Base-by-base conservation (phyloP, 2,113 vertebrate species). In the Corythaeola cristata region DNA sequence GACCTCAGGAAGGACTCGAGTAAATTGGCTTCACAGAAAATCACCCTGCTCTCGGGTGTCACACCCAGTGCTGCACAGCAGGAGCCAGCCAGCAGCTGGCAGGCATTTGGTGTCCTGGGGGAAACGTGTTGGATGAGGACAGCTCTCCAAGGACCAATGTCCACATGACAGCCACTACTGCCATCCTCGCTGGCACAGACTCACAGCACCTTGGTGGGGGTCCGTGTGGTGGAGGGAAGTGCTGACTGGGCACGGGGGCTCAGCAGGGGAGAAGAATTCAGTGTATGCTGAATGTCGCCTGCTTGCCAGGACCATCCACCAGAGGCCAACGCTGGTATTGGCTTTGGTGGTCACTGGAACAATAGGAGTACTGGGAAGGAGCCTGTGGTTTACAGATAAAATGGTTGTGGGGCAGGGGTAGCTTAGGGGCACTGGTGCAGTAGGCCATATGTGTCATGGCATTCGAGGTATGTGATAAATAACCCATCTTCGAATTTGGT, bases 331-430 rank as follows among this genome's bases (percentile, higher is more conserved):
- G 37, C 56, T 78, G 49, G 22, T 86, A 5, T 55, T 5, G 3
- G 60, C 83, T 60, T 44, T 82, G 68, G 45, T 62, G 73, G 90
- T 64, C 73, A 39, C 58, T 89, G n/a, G 66, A 89, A 72, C 89
- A 89, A 85, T 66, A 58, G 69, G 8, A 85, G 20, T 64, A 56
- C 73, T 0, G 1, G 69, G 49, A 91, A 78, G 68, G 56, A 93
- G 64, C 23, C 75, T 89, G 88, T 72, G 85, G 85, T 77, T 93
- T 91, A n/a, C 49, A 68, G 55, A 87, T 60, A 67, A 81, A 87
- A 68, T 62, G 83, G 53, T 73, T 81, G 21, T 75, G 58, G 73
- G 39, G 50, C 23, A 45, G 49, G 72, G 62, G 58, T 49, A 52
- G 80, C 85, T 71, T 47, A 35, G 67, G 50, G 79, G 35, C 53